These are phyloP conservation scores for Phanerotoma sp. DNA, from an alignment of 2,888 invertebrate genomes.

Conservation along the genomic window DNA sequence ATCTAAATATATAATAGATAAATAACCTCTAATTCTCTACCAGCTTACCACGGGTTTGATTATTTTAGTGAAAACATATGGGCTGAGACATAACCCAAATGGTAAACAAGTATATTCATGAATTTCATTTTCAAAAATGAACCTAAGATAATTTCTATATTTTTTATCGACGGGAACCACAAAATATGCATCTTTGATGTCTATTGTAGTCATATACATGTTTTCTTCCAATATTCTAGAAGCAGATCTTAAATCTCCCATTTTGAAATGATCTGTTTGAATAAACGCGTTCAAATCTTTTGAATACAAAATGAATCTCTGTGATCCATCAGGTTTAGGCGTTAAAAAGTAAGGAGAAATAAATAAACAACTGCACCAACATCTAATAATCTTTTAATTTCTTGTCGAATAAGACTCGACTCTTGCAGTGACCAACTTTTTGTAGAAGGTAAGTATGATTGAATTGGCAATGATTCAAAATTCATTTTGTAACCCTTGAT, in stretches of 20 bases:
- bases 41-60: slow-evolving; percentile 1
- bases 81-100: not conserved
- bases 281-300: not conserved
- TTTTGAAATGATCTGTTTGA: slow-evolving; percentile 1
- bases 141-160: slow-evolving; percentile 6
- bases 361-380: slow-evolving; percentile 5
- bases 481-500: not conserved
- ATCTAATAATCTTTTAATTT: not conserved
- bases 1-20: slow-evolving; percentile 5
- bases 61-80: not conserved
- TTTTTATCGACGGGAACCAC: not conserved
- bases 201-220: not conserved
- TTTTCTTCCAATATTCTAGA: not conserved
- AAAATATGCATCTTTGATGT: slow-evolving; percentile 1
- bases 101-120: not conserved
- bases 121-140: not conserved
- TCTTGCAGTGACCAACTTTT: not conserved
- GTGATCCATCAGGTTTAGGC: not conserved
- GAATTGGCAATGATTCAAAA: not conserved
- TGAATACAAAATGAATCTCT: not conserved
- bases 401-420: not conserved
- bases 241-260: not conserved
- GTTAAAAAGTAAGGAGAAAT: not conserved
- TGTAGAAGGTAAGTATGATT: not conserved
- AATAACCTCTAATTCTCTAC: not conserved